Conservation (phyloP, 2,888 invertebrate species). For the Caenorhabditis panamensis region DNA sequence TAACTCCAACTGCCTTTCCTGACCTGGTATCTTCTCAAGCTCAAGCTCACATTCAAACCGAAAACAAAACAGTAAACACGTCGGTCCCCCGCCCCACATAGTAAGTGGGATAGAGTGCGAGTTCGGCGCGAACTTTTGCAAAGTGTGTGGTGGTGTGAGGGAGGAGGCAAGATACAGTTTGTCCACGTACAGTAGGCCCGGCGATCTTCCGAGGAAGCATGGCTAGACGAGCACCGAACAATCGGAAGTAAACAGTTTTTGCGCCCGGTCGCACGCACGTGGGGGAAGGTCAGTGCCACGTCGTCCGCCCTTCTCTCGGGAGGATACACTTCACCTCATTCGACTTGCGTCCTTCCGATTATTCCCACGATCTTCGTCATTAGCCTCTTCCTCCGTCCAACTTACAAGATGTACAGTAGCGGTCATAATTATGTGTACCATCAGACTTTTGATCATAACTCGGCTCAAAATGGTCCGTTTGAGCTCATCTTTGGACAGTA, state of each 20-base stretch:
- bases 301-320: constrained; percentile 26
- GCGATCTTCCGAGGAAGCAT: constrained; percentile 35
- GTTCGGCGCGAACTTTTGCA: constrained; percentile 46
- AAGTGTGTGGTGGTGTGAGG: constrained; percentile 8
- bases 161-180: constrained; percentile 11
- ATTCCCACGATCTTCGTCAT: constrained; percentile 15
- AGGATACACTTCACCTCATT: constrained; percentile 43
- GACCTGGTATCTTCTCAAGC: no score
- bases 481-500: no score
- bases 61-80: constrained; percentile 3
- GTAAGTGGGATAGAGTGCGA: constrained; percentile 9
- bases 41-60: constrained; percentile 3
- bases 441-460: no score
- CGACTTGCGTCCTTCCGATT: not conserved
- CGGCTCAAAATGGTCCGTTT: no score
- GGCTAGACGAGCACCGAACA: constrained; percentile 54
- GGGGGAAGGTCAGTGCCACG: constrained; percentile 38
- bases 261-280: constrained; percentile 28
- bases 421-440: no score
- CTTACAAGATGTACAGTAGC: no score
- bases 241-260: constrained; percentile 55
- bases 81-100: constrained; percentile 14
- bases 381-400: no score
- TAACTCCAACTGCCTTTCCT: no score
- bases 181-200: constrained; percentile 45